Percentiles rank a stretch among this genome's conserved stretches.
Evolutionary conservation across 2,888 invertebrate genomes (phyloP).

Genomic region (Dromius quadrimaculatus): DNA sequence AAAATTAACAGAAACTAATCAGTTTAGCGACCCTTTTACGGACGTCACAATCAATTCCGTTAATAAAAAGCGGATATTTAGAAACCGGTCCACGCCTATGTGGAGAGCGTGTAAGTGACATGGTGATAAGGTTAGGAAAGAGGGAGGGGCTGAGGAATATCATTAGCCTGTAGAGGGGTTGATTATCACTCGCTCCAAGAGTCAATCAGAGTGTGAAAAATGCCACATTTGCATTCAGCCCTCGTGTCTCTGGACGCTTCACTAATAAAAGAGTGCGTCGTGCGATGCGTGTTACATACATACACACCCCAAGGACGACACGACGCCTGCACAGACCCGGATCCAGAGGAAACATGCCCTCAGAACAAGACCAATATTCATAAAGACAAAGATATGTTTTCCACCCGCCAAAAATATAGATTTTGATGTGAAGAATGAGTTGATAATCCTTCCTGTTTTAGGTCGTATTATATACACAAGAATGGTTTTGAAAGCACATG

Average conservation of each 20-base stretch:
- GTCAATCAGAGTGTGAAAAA: conserved; percentile 52
- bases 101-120: conserved; percentile 48
- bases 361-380: too few species aligned
- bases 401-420: too few species aligned
- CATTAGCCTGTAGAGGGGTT: conserved; percentile 48
- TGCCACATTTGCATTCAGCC: conserved; percentile 52
- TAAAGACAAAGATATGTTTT: too few species aligned
- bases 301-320: neutral
- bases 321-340: neutral
- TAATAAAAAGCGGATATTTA: conserved; percentile 51
- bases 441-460: too few species aligned
- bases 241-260: conserved; percentile 35
- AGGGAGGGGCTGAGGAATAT: conserved; percentile 38
- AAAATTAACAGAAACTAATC: conserved; percentile 44
- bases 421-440: too few species aligned
- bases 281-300: conserved; percentile 36
- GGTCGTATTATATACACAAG: too few species aligned
- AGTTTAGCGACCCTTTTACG: conserved; percentile 39
- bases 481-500: too few species aligned
- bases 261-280: conserved; percentile 48
- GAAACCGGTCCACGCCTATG: conserved; percentile 37
- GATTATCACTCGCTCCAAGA: conserved; percentile 49
- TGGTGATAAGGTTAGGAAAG: too few species aligned
- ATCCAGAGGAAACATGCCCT: too few species aligned
- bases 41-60: conserved; percentile 46